Base-by-base conservation (phyloP, 2,797 vertebrate species). In the Paratrypauchen microcephalus region DNA sequence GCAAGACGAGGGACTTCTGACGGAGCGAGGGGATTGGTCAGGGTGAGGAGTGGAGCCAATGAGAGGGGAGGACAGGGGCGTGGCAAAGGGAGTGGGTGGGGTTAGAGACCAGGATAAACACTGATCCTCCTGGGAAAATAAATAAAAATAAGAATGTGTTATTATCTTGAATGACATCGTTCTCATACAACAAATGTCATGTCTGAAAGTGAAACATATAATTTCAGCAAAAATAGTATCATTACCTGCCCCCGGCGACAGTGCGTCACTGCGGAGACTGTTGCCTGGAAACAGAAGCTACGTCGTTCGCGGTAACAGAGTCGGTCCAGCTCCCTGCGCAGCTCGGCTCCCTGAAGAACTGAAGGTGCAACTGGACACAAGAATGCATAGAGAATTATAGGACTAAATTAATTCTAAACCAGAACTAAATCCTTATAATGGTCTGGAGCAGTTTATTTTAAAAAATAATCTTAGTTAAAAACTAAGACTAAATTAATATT, bases 261-360 rank as follows among this genome's bases (percentile, higher is more conserved):
- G 80, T 92, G 87, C 0, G 85, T 81, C n/a, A 93, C 92, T 77
- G 88, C 80, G 66, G 82, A 85, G 48, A 94, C 69, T 0, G 87
- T 82, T 19, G 92, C 93, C 85, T 93, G 93, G 79, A 94, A 73
- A 65, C 88, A 87, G 74, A 93, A 89, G 62, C 77, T 87, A 2
- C 74, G 86, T 66, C 84, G 85, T 77, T 94, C 92, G 54, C 91
- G 85, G 82, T 93, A 94, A 81, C 82, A 74, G 48, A 94, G 83
- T 23, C 19, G 61, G 24, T 88, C 83, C 70, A 87, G 39, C 71
- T 90, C 89, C 62, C 86, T 73, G 64, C 87, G 85, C 76, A 94
- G 78, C 87, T 93, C 93, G 32, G 73, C 83, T 70, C 92, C 93
- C 56, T 74, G 88, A 24, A 94, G 76, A 64, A 94, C 79, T 16